Percentiles rank a stretch among this genome's conserved stretches.
Evolutionary conservation across 2,113 vertebrate species (phyloP).

Genomic region (Labrus mixtus): DNA sequence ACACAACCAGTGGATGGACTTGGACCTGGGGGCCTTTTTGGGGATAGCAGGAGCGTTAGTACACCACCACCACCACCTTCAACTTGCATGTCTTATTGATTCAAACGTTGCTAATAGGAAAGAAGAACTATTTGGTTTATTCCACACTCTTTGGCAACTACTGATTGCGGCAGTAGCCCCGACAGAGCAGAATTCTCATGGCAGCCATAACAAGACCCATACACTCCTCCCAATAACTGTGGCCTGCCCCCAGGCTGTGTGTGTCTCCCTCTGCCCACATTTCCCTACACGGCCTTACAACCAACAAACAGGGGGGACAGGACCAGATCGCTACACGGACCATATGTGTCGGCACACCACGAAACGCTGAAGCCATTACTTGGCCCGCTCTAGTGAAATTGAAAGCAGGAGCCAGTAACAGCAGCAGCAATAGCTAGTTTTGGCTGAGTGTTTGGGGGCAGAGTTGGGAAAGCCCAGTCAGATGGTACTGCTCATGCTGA

Average conservation of each 20-base stretch:
- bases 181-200: conserved; percentile 49
- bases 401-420: conserved; percentile 79
- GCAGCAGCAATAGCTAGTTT: conserved; percentile 73
- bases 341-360: conserved; percentile 80
- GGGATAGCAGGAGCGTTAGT: not conserved
- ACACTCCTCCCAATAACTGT: conserved; percentile 47
- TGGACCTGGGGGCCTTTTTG: no score
- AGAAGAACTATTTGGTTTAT: conserved; percentile 23
- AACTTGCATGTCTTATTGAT: conserved; percentile 15
- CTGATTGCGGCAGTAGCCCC: conserved; percentile 38
- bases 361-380: conserved; percentile 81
- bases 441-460: conserved; percentile 64
- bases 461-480: conserved; percentile 71
- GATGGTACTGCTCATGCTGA: conserved; percentile 75
- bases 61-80: not conserved
- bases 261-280: conserved; percentile 59
- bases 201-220: conserved; percentile 62
- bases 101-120: not conserved
- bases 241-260: conserved; percentile 56
- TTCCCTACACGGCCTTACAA: conserved; percentile 51
- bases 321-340: conserved; percentile 67
- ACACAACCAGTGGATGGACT: no score
- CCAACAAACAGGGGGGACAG: conserved; percentile 42
- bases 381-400: conserved; percentile 76
- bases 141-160: conserved; percentile 3